Base-by-base conservation (phyloP, 2,797 vertebrate genomes). In the Danionella dracula region DNA sequence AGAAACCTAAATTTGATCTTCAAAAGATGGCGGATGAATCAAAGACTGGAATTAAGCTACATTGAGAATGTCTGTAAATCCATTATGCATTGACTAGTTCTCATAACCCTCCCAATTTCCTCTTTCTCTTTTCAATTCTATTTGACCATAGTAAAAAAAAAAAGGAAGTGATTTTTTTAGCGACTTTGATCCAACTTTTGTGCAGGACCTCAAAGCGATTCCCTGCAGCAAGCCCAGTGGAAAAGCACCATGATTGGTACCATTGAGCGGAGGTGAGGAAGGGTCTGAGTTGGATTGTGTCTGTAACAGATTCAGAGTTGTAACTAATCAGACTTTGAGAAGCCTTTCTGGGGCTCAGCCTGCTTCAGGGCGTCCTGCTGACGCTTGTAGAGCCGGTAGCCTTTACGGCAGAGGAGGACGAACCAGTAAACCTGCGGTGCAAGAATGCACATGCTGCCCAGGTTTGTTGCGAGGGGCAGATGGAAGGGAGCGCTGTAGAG, bases 401-500 rank as follows among this genome's bases (percentile, higher is more conserved):
- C 97, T 81, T 97, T 98, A 66, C 84, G 88, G 83, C 93, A 94
- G 42, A 99, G 94, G 72, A 98, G 91, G 23, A 87, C 66, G 70
- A 99, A 98, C 97, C 97, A 99, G 91, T 99, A 98, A 84, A 98
- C 83, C 85, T 99, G 97, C 0, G 96, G 97, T 1, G 93, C 89
- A 71, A 99, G 85, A 84, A 99, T 94, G 76, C 92, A 82, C 5
- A 78, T 79, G 72, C 90, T 98, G 80, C 92, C 92, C 66, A 99
- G 76, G 66, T 96, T 99, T 86, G 93, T 76, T 68, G 86, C 76
- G 55, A 93, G 80, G 1, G 97, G 90, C 79, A 99, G 92, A 82
- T 86, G 90, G 84, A 93, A 92, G 40, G 94, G 96, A 62, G 94
- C 95, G 53, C 78, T 74, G 83, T 94, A 86, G 3, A 91, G 6